These are phyloP conservation scores for Anoncus sp. DNA, from an alignment of 2,888 invertebrate species.

Conservation along the genomic window DNA sequence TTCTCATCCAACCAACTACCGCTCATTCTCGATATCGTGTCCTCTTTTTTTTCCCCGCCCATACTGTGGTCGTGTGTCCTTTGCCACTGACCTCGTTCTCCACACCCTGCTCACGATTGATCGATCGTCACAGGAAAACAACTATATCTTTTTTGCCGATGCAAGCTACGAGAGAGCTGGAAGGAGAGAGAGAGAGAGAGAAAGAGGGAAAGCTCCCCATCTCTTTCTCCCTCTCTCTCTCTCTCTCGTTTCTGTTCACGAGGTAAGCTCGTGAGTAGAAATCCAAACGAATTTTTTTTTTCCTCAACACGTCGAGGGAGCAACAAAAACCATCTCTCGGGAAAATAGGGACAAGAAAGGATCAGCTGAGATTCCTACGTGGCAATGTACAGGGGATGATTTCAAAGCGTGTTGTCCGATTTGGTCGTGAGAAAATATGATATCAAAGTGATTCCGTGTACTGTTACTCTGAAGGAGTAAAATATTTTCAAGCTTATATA, in stretches of 20 bases:
- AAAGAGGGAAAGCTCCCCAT: constrained; percentile 8
- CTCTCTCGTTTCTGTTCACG: constrained; percentile 36
- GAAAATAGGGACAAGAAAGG: constrained; percentile 24
- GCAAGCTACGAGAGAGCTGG: constrained; percentile 35
- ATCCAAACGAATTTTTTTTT: constrained; percentile 45
- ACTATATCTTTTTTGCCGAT: constrained; percentile 48
- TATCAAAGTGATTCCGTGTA: background rate
- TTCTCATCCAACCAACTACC: constrained; percentile 28
- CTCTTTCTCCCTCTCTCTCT: constrained; percentile 11
- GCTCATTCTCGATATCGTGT: constrained; percentile 18
- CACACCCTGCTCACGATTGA: constrained; percentile 45
- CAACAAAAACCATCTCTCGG: constrained; percentile 31
- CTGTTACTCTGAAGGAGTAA: too few relatives aligned
- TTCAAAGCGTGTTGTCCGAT: background rate
- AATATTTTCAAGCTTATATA: too few relatives aligned
- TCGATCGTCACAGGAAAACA: constrained; percentile 56
- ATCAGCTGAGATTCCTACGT: constrained; percentile 22
- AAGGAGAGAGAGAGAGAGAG: constrained; percentile 11
- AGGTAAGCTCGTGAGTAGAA: constrained; percentile 40
- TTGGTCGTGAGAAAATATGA: background rate
- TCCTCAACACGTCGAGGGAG: constrained; percentile 37
- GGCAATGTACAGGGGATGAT: constrained; percentile 1
- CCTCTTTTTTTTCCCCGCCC: constrained; percentile 28
- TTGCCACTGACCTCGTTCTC: constrained; percentile 49
- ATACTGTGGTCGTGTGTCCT: constrained; percentile 23